Percentiles rank a stretch among this genome's conserved stretches.
Evolutionary conservation across 2,113 vertebrate genomes (phyloP).

Genomic region (Pygoscelis antarcticus): DNA sequence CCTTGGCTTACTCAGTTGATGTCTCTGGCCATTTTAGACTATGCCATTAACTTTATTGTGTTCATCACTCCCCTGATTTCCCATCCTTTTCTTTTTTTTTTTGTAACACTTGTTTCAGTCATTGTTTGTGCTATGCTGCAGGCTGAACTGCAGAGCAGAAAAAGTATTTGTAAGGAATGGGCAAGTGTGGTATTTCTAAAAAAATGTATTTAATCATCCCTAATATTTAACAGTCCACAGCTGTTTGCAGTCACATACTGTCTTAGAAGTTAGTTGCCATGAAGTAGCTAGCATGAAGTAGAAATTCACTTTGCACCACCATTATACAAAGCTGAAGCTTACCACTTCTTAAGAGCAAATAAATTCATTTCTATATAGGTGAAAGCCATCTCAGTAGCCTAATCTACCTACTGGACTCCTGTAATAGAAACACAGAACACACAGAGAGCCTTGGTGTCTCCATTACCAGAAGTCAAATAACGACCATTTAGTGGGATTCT

Average conservation of each 20-base stretch:
- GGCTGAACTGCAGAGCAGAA: background rate
- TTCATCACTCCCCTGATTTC: background rate
- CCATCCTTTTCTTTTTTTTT: background rate
- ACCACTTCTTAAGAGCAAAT: background rate
- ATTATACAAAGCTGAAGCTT: background rate
- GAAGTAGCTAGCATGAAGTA: background rate
- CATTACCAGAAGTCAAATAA: conserved; percentile 6
- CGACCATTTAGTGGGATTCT: background rate
- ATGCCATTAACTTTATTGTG: background rate
- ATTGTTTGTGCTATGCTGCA: background rate
- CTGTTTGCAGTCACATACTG: background rate
- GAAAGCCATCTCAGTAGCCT: background rate
- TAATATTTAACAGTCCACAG: background rate
- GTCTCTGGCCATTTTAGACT: background rate
- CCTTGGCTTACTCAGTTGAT: background rate
- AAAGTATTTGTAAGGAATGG: background rate
- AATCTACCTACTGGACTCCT: background rate
- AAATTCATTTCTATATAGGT: background rate
- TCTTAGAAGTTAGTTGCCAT: background rate
- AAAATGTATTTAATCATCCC: background rate
- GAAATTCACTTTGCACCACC: background rate
- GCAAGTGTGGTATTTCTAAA: background rate
- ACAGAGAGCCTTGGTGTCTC: background rate
- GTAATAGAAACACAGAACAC: background rate
- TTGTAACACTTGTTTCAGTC: background rate